Evolutionary conservation across 1,140 invertebrate species (phyloP), one percentile per base, ranked within the genome.

Genomic region (Battus philenor): DNA sequence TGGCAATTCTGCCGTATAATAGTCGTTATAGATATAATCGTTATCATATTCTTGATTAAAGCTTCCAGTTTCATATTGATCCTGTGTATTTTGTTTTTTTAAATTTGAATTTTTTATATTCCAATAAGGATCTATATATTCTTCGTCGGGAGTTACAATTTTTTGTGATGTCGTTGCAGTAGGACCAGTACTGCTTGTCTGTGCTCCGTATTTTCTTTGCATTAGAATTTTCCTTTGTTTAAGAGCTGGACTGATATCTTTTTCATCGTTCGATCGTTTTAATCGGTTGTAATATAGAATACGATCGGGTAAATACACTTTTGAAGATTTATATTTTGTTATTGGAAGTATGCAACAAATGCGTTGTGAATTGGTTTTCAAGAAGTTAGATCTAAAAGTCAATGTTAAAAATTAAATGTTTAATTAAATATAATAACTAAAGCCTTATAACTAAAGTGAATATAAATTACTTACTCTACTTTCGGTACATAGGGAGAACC

Each of bases 111-210:
- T 73, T 60, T 78, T 81, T 15, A 84, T 62, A 48, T 85, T 84
- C 64, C 61, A 72, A 45, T 81, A 82, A 8, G 80, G 80, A 43
- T 85, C 80, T 2, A 53, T 46, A 17, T 69, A 62, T n/a, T 79
- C 63, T 13, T 74, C 62, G 12, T 66, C 68, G 8, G 65, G 50
- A 17, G 60, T 65, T 5, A 68, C 60, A 26, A 74, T 66, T 67
- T 66, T 55, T 44, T 66, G 38, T 20, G 52, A 47, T 29, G 50
- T 10, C 36, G 52, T 39, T 53, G 45, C 36, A 47, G 50, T 31
- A 27, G 50, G 11, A 59, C 54, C 52, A 57, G 57, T 10, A 30
- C 59, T 31, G 36, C 39, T 13, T n/a, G 20, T 34, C 1, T 47
- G 13, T 11, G 24, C 39, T 29, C 39, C 31, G 41, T 57, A 47